phyloP scores from a whole-genome alignment of 2,113 vertebrate species.

The Petroica traversi region DNA sequence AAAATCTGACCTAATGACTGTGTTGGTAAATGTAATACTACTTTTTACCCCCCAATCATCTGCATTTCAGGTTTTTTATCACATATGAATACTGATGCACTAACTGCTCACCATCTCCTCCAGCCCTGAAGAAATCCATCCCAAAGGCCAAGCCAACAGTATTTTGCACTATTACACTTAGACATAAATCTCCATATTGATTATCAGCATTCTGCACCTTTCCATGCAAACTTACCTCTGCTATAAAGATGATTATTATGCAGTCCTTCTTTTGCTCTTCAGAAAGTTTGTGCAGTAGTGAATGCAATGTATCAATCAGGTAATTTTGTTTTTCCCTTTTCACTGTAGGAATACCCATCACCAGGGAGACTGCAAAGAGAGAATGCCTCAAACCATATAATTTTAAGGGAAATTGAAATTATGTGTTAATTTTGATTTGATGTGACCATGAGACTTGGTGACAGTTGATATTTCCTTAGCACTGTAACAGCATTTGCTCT shows the following conservation, averaged over 20 bases:
- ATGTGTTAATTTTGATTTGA: not conserved
- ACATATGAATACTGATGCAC: not conserved
- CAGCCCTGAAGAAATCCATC: not conserved
- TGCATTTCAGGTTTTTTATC: not conserved
- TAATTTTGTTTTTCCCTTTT: slow-evolving; percentile 81
- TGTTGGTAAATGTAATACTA: not conserved
- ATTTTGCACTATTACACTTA: not conserved
- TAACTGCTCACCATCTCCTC: not conserved
- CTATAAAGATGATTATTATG: slow-evolving; percentile 84
- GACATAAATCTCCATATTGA: not conserved
- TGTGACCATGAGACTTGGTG: not conserved
- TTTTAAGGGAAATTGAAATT: not conserved
- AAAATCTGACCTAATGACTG: not conserved
- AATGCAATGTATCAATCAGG: slow-evolving; percentile 80
- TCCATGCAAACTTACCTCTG: slow-evolving; percentile 77
- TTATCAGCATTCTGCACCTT: not conserved
- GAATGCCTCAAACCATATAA: not conserved
- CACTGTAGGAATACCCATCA: slow-evolving; percentile 86
- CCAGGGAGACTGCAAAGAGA: slow-evolving; percentile 80
- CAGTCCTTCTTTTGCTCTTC: slow-evolving; percentile 73
- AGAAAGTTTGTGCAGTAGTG: slow-evolving; percentile 78
- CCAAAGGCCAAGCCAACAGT: not conserved
- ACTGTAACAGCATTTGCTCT: not conserved
- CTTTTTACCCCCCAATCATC: not conserved
- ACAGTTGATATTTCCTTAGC: not conserved